phyloP scores from a whole-genome alignment of 64 coral and sea anemone species.

The Anthopleura sola region DNA sequence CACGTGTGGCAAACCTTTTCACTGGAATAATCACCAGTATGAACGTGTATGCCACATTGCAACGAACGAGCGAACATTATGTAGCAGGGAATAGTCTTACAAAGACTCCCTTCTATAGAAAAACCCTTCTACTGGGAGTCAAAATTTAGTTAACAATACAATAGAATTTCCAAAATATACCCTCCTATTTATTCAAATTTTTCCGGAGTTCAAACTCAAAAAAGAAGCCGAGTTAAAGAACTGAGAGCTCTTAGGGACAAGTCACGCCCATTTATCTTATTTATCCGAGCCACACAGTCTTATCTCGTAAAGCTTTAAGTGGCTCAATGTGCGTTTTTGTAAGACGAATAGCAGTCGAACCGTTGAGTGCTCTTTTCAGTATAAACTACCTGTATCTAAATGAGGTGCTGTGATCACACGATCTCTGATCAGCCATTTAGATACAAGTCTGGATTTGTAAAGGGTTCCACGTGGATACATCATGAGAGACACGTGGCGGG shows the following conservation, averaged over 20 bases:
- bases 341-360: not conserved
- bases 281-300: not conserved
- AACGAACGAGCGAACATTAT: not conserved
- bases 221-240: not conserved
- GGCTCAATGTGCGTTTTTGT: not conserved
- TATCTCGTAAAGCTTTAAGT: constrained; percentile 5
- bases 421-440: constrained; percentile 13
- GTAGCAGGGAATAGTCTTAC: too few species aligned
- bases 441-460: not conserved
- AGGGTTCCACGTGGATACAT: constrained; percentile 6
- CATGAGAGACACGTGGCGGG: not conserved
- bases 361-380: not conserved
- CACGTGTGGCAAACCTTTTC: not conserved
- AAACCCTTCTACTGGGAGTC: too few species aligned
- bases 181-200: too few species aligned
- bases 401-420: not conserved
- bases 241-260: not conserved
- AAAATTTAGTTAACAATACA: too few species aligned
- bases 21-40: not conserved
- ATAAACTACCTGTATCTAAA: not conserved
- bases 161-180: too few species aligned
- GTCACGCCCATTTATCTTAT: not conserved
- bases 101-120: too few species aligned
- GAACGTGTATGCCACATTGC: not conserved
- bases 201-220: not conserved